Base-by-base conservation (phyloP, 2,113 vertebrate species). In the Limnothrissa miodon region DNA sequence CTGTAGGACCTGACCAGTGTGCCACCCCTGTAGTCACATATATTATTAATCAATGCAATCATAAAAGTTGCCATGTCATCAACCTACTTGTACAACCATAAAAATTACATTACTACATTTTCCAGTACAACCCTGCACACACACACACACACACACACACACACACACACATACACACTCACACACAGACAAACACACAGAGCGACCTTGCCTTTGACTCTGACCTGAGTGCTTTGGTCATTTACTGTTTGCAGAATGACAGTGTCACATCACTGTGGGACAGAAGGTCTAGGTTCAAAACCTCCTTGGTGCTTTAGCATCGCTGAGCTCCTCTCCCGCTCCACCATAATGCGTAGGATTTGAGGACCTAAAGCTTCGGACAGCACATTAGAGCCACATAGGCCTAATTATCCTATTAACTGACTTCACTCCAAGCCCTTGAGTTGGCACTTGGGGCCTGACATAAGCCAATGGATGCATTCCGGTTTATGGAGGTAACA, bases 331-430 rank as follows among this genome's bases (percentile, higher is more conserved):
- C 83, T 87, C 87, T 89, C 88, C 86, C 88, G 83, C 83, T 90
- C 80, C 82, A 85, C 19, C 82, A 59, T 90, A 85, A 88, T 89
- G 85, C 86, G 78, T 84, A 83, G 87, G 89, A 93, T 92, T 91
- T 90, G 79, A 44, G 4, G 23, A 56, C 81, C 87, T 90, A 89
- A 89, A 86, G 85, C 86, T 80, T 62, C 82, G n/a, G 39, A 85
- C 86, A 85, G 89, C 88, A 90, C 88, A 87, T 88, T 85, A 87
- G 86, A 78, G 82, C 39, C 81, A 85, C 85, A 86, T 83, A 86
- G 74, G 86, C 81, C 78, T 88, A 87, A 89, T 78, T 85, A 84
- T 83, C 56, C 45, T 51, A 45, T 36, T 36, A 80, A 48, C 81
- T 90, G 51, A 87, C 85, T 86, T 85, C 62, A 48, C 5, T 44